Base-by-base conservation (phyloP, 2,113 vertebrate species). In the Osmerus eperlanus region DNA sequence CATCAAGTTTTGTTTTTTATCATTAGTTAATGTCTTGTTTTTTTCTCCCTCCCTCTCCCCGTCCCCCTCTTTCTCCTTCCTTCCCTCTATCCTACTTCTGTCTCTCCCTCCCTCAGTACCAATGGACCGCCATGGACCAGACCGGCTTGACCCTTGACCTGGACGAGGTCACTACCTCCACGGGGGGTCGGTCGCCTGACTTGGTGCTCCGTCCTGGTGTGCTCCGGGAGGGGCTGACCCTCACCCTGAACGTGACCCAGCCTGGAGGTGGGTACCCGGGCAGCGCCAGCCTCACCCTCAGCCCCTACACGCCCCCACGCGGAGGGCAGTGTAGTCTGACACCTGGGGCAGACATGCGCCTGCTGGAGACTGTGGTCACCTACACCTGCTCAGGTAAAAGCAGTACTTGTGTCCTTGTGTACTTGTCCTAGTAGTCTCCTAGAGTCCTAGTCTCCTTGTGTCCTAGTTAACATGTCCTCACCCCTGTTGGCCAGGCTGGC, bases 371-470 rank as follows among this genome's bases (percentile, higher is more conserved):
- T 0, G 68, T 69, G 2, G 83, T 93, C 65, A 87, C 85, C 54
- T 92, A 87, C 71, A 89, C 79, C 71, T 94, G 93, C 78, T 90
- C 90, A 83, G 93, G 93, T 94, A 82, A 51, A 4, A 14, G 41
- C 2, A 14, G 18, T 13, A 55, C 54, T 55, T 55, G 14, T 55
- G 54, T n/a, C 53, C 18, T 15, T 13, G 18, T 13, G 3, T 12
- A 54, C 53, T 13, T 60, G 18, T 60, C 19, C 59, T 69, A 72
- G 41, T 36, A 36, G 55, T 56, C n/a, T 56, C 15, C 11, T 56
- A 36, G 32, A 6, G 1, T 47, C 41, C 41, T 47, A 47, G 1
- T 47, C 8, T 47, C 32, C 32, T 51, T 21, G 15, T 41, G 63
- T 65, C 6, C 16, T 51, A 21, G 19, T 11, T 12, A 55, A 23